Percentiles rank a stretch among this genome's conserved stretches.
phyloP scores from a whole-genome alignment of 2,797 vertebrate genomes.

The Cyprinodon diabolis region DNA sequence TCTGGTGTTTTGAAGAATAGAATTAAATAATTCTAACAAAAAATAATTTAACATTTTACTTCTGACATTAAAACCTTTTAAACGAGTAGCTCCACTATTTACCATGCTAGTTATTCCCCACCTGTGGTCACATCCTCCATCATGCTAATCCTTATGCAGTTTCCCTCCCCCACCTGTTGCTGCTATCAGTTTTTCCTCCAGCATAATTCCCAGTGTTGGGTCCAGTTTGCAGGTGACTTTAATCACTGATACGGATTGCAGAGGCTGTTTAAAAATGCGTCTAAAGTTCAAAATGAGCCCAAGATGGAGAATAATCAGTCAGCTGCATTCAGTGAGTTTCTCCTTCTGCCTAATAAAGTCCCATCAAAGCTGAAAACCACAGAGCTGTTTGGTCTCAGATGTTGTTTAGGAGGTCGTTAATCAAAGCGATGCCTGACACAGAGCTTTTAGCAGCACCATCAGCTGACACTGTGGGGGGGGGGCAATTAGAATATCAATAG shows the following conservation, averaged over 20 bases:
- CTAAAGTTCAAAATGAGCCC: neutral
- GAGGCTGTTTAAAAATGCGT: neutral
- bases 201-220: too few species aligned
- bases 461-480: slow-evolving; percentile 44
- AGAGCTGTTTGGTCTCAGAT: neutral
- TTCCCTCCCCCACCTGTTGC: neutral
- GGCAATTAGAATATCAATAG: slow-evolving; percentile 75
- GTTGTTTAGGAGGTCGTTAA: slow-evolving; percentile 9
- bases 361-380: neutral
- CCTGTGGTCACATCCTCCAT: too few species aligned
- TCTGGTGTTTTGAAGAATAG: too few species aligned
- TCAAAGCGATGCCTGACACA: slow-evolving; percentile 44
- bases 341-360: neutral
- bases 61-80: too few species aligned
- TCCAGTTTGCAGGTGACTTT: neutral
- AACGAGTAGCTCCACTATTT: too few species aligned
- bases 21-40: too few species aligned
- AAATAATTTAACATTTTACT: too few species aligned
- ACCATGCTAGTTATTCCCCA: too few species aligned
- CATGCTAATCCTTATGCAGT: too few species aligned
- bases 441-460: slow-evolving; percentile 53
- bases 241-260: neutral
- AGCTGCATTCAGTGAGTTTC: neutral
- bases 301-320: neutral
- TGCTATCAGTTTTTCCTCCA: neutral